Base-by-base conservation (phyloP, 2,113 vertebrate genomes). In the Phaethornis superciliosus region DNA sequence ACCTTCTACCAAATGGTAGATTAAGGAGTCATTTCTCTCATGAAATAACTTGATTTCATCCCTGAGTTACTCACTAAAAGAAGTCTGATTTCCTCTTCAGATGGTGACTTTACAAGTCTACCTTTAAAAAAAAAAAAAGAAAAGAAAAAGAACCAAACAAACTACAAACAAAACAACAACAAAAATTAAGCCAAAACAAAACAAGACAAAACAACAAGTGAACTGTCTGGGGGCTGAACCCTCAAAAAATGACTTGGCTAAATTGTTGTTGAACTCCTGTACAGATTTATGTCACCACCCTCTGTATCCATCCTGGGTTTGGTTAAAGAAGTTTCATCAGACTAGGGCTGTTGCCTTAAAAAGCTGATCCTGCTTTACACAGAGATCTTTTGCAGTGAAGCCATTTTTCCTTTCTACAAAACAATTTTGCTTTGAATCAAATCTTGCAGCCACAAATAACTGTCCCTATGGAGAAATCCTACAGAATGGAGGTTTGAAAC, bases 381-480 rank as follows among this genome's bases (percentile, higher is more conserved):
- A 54, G 60, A 89, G 62, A 68, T 74, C 28, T 85, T 87, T 85
- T 68, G 37, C 15, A 55, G 42, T 56, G 79, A 89, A 94, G 64
- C 52, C 81, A 83, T 91, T 95, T 96, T 93, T 95, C 52, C 68
- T 70, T 75, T 30, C 68, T 75, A 71, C n/a, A 60, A 91, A 93
- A 93, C 76, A 91, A 75, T 35, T 94, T 94, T 59, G 35, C 64
- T 88, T 27, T 52, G 82, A 94, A 90, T 91, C 82, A 95, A 85
- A 93, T 85, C 44, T 62, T 94, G 69, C 56, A 90, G 56, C 55
- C 12, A 18, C 89, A 83, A 94, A 84, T 93, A 91, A 75, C 60
- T 90, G 47, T 82, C 89, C 81, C 85, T 60, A 56, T 44, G 80
- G 91, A 94, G 52, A 91, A 91, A 95, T 93, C 64, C 60, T 94